Percentiles rank a stretch among this genome's conserved stretches.
These are phyloP conservation scores for Aulostomus chinensis DNA, from an alignment of 2,797 vertebrate genomes.

Conservation along the genomic window DNA sequence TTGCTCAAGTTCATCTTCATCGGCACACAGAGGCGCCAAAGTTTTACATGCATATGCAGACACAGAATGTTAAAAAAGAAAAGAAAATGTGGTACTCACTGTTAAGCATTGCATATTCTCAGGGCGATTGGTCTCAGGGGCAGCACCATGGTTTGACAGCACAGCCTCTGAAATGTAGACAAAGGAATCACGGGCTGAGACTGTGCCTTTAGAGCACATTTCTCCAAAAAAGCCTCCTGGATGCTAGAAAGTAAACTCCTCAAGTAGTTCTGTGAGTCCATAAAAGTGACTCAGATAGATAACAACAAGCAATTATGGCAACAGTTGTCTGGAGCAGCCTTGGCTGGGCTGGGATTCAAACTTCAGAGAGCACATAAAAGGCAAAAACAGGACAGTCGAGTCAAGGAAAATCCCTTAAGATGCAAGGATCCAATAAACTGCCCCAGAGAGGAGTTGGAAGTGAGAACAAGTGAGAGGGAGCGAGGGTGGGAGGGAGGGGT, in stretches of 20 bases:
- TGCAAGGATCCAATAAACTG: slow-evolving; percentile 67
- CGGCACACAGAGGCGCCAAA: slow-evolving; percentile 10
- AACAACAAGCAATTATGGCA: slow-evolving; percentile 52
- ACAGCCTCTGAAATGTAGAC: slow-evolving; percentile 81
- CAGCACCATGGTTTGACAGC: slow-evolving; percentile 74
- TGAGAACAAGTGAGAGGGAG: slow-evolving; percentile 68
- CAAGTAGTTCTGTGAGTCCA: slow-evolving; percentile 61
- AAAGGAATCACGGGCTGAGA: slow-evolving; percentile 79
- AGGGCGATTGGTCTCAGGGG: slow-evolving; percentile 68
- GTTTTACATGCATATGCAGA: slow-evolving; percentile 1
- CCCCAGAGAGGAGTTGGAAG: slow-evolving; percentile 68
- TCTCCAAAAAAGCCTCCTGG: slow-evolving; percentile 54
- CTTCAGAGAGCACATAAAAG: slow-evolving; percentile 48
- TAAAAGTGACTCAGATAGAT: slow-evolving; percentile 59
- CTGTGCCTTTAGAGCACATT: slow-evolving; percentile 82
- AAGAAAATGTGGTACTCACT: slow-evolving; percentile 74
- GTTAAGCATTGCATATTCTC: slow-evolving; percentile 84
- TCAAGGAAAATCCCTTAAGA: slow-evolving; percentile 64
- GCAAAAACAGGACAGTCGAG: slow-evolving; percentile 33
- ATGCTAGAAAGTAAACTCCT: slow-evolving; percentile 59
- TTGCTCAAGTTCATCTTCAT: too few relatives aligned
- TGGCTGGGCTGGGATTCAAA: slow-evolving; percentile 47
- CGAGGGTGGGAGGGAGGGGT: slow-evolving; percentile 60
- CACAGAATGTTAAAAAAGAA: neutral
- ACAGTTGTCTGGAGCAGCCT: slow-evolving; percentile 49